Evolutionary conservation across 2,888 invertebrate species (phyloP).

Genomic region (Lacanobia oleracea): DNA sequence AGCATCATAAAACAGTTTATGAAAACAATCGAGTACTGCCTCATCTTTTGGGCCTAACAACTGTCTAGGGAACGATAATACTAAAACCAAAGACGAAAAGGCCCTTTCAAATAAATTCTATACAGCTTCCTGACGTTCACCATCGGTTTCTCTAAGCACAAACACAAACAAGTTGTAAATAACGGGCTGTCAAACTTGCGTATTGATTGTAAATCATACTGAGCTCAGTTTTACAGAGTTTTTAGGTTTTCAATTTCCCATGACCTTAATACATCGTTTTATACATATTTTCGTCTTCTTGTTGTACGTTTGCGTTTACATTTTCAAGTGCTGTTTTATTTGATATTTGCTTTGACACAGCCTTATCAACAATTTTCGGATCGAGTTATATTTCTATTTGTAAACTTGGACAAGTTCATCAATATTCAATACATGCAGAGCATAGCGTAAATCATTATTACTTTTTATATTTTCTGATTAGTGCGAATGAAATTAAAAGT

Average conservation of each 20-base stretch:
- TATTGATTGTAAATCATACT: constrained; percentile 55
- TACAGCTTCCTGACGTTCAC: constrained; percentile 28
- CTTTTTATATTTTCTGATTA: not conserved
- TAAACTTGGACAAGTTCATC: constrained; percentile 14
- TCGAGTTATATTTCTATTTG: constrained; percentile 3
- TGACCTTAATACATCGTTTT: constrained; percentile 36
- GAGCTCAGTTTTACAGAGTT: constrained; percentile 28
- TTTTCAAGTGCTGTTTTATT: constrained; percentile 21
- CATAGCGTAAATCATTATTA: not conserved
- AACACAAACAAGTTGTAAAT: constrained; percentile 46
- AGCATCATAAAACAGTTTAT: constrained; percentile 22
- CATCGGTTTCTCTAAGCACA: constrained; percentile 25
- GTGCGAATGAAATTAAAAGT: constrained; percentile 1
- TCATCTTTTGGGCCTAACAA: constrained; percentile 10
- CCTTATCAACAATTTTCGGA: constrained; percentile 4
- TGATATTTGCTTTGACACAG: not conserved
- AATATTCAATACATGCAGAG: not conserved
- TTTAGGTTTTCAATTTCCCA: constrained; percentile 31
- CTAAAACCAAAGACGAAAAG: constrained; percentile 25
- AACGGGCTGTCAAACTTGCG: constrained; percentile 47
- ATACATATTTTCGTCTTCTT: constrained; percentile 18
- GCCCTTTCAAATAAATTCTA: constrained; percentile 43
- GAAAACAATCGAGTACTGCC: constrained; percentile 20
- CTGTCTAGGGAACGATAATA: constrained; percentile 19
- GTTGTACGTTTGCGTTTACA: constrained; percentile 18